phyloP scores from a whole-genome alignment of 2,888 invertebrate species.

The Troglohyphantes excavatus region DNA sequence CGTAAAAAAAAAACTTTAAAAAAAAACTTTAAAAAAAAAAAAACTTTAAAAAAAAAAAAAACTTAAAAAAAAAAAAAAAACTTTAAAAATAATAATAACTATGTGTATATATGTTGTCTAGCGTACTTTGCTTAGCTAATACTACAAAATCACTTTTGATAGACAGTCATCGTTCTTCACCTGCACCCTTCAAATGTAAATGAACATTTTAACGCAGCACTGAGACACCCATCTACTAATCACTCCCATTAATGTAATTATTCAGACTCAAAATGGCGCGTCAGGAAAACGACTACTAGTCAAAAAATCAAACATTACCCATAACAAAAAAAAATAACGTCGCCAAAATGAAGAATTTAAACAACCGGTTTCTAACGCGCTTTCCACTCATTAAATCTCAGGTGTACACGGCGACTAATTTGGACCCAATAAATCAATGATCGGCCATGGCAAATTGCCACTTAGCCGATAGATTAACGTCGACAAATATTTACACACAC shows the following conservation, averaged over 20 bases:
- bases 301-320: background rate
- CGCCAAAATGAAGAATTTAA: background rate
- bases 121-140: too few species aligned
- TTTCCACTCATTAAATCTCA: constrained; percentile 64
- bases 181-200: too few species aligned
- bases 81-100: too few species aligned
- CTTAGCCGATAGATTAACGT: constrained; percentile 52
- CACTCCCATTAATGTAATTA: background rate
- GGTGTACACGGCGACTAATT: constrained; percentile 39
- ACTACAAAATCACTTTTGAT: too few species aligned
- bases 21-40: too few species aligned
- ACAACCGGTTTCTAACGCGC: constrained; percentile 28
- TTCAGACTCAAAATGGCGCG: background rate
- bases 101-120: too few species aligned
- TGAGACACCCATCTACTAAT: too few species aligned
- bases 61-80: too few species aligned
- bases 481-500: constrained; percentile 62
- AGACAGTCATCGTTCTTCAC: too few species aligned
- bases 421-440: constrained; percentile 70
- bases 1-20: too few species aligned
- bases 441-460: constrained; percentile 50
- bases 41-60: too few species aligned
- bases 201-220: too few species aligned
- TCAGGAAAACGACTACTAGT: background rate
- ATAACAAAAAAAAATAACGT: background rate